phyloP scores from a whole-genome alignment of 2,888 invertebrate genomes.

The Drosophila bunnanda region DNA sequence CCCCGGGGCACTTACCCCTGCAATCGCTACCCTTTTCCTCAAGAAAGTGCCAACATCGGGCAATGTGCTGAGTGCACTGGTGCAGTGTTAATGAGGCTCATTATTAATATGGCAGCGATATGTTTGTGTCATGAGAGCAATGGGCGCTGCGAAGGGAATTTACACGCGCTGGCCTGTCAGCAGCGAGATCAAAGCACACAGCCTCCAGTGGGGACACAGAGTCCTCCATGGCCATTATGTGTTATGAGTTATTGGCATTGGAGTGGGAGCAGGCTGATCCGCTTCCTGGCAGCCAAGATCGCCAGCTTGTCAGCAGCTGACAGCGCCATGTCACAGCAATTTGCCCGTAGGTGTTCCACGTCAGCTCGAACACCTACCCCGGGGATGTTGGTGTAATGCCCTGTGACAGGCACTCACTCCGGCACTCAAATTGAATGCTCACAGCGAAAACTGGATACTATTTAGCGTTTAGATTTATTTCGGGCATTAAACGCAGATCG shows the following conservation, averaged over 20 bases:
- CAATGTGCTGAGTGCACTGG: constrained; percentile 70
- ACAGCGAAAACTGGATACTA: constrained; percentile 57
- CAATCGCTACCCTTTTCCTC: neutral
- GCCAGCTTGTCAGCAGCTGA: constrained; percentile 83
- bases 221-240: constrained; percentile 66
- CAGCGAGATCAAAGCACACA: constrained; percentile 78
- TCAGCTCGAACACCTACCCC: constrained; percentile 31
- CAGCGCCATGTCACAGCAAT: constrained; percentile 82
- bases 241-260: constrained; percentile 73
- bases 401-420: constrained; percentile 51
- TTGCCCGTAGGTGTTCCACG: constrained; percentile 68
- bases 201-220: constrained; percentile 25
- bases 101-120: constrained; percentile 82
- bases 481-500: constrained; percentile 83
- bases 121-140: constrained; percentile 77
- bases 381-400: constrained; percentile 62
- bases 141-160: constrained; percentile 61
- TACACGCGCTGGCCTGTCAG: constrained; percentile 69
- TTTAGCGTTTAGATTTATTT: constrained; percentile 76
- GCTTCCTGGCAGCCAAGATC: constrained; percentile 62
- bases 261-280: constrained; percentile 51
- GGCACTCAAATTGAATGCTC: constrained; percentile 67
- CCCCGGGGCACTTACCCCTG: constrained; percentile 13
- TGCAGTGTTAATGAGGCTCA: constrained; percentile 81
- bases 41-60: constrained; percentile 49